Evolutionary conservation across 2,888 invertebrate species (phyloP).

Genomic region (Leptogaster cylindrica): DNA sequence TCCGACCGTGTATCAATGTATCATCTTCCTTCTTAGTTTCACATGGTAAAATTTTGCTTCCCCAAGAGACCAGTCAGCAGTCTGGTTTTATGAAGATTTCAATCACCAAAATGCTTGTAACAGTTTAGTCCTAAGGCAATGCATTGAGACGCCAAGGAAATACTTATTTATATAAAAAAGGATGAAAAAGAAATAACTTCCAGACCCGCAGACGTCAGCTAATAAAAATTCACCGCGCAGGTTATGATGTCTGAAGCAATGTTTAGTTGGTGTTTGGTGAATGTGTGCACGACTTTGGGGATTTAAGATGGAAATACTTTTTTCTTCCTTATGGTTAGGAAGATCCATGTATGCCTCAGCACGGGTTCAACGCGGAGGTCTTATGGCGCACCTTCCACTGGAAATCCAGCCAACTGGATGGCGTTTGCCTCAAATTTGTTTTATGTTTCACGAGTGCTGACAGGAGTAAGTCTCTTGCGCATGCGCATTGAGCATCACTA

Average conservation of each 20-base stretch:
- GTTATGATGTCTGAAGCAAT: too few relatives aligned
- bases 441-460: background rate
- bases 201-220: constrained; percentile 3
- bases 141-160: constrained; percentile 5
- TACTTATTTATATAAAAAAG: background rate
- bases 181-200: background rate
- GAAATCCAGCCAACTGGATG: too few relatives aligned
- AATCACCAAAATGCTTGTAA: background rate
- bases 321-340: background rate
- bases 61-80: too few relatives aligned
- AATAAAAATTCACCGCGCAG: constrained; percentile 8
- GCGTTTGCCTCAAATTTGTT: background rate
- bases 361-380: background rate
- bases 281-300: background rate
- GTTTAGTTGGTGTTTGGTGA: too few relatives aligned
- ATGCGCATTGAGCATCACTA: background rate
- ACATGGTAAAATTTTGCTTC: too few relatives aligned
- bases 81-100: too few relatives aligned
- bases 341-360: background rate
- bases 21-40: too few relatives aligned
- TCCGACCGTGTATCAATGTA: too few relatives aligned
- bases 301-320: background rate
- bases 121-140: background rate
- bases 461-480: too few relatives aligned
- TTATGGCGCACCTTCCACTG: too few relatives aligned